Evolutionary conservation across 1,140 invertebrate species (phyloP), one percentile per base, ranked within the genome.

Genomic region (Phocides pigmalion): DNA sequence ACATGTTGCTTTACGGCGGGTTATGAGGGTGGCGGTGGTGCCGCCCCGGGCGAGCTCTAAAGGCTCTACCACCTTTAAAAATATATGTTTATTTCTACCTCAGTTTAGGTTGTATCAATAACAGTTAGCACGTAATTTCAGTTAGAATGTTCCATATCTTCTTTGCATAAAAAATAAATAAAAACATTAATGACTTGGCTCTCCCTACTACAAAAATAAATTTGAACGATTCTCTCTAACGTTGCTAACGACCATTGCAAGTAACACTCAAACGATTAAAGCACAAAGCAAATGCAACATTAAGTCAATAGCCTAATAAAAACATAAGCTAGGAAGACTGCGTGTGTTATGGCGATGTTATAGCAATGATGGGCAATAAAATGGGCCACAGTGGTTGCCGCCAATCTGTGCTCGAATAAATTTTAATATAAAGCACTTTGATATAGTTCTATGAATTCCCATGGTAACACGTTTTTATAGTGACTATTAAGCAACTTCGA

Each of bases 271-370:
- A 16, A 50, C 47, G 22, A 28, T 20, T 8, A 25, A 25, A 44
- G 39, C 44, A 32, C n/a, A 32, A 19, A 59, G 17, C 28, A 64
- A 62, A 61, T 56, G 62, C 41, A 51, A 53, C 58, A 59, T 69
- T 54, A 68, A 74, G 62, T 28, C 61, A 65, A 66, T 62, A 58
- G 51, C 44, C 41, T 49, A 53, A 72, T 73, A 76, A 76, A 72
- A 70, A 62, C 51, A 76, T 73, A 58, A 70, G 67, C 68, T 56
- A 54, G 64, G 70, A 49, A 64, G 63, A 68, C 50, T 66, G 56
- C 51, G 72, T 70, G 50, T 66, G 58, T 70, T 59, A 66, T 68
- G 47, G 54, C 64, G 65, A 70, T 64, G 62, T 70, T 62, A 64
- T 68, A 37, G 54, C 64, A 63, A 70, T 68, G 62, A 70, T 72